Percentiles rank a stretch among this genome's conserved stretches.
Conservation (phyloP, 2,113 vertebrate genomes). For the Xiphophorus couchianus region DNA sequence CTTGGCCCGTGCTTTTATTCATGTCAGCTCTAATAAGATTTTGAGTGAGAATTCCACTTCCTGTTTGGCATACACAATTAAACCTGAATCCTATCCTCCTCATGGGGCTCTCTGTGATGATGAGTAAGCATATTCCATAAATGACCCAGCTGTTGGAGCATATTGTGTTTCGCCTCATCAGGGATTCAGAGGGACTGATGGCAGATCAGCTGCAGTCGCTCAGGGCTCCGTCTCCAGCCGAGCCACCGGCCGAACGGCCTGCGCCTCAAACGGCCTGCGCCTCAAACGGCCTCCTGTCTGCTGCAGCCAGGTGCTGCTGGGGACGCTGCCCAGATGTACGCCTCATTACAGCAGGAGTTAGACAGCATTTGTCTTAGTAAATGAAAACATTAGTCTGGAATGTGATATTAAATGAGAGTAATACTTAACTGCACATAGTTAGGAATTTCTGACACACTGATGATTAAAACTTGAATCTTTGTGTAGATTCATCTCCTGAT, state of each 20-base stretch:
- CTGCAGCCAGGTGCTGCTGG: constrained; percentile 42
- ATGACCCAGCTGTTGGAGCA: constrained; percentile 69
- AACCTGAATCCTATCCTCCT: constrained; percentile 8
- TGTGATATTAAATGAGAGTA: neutral
- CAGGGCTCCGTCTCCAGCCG: constrained; percentile 48
- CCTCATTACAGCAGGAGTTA: constrained; percentile 2
- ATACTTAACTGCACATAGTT: neutral
- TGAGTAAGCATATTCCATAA: constrained; percentile 71
- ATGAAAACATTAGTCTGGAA: constrained; percentile 10
- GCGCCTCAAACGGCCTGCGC: constrained; percentile 26
- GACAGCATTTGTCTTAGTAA: constrained; percentile 19
- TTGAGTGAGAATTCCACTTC: neutral
- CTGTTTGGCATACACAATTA: constrained; percentile 6
- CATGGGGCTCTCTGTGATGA: constrained; percentile 28
- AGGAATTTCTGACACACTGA: too few species aligned
- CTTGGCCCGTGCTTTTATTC: neutral
- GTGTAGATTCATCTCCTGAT: too few species aligned
- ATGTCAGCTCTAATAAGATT: neutral
- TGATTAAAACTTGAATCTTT: too few species aligned
- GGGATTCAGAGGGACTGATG: constrained; percentile 59
- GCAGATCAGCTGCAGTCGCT: constrained; percentile 57
- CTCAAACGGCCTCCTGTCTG: constrained; percentile 29
- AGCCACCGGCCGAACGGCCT: constrained; percentile 21
- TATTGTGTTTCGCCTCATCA: constrained; percentile 71
- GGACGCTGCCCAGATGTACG: constrained; percentile 43